Conservation (phyloP, 2,797 vertebrate genomes). For the Falco concolor region DNA sequence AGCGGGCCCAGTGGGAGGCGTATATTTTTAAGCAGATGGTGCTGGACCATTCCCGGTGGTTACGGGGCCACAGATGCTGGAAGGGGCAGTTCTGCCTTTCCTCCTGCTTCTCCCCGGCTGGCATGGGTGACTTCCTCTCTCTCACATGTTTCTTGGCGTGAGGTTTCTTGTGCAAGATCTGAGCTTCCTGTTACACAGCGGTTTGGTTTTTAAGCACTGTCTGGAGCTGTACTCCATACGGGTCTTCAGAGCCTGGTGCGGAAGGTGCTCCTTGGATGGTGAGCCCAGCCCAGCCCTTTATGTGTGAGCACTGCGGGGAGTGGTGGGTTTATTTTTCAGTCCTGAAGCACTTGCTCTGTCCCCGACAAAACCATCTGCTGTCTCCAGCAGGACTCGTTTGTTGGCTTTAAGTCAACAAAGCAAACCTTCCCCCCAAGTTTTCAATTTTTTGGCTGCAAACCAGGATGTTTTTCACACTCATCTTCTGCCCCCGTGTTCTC, state of each 20-base stretch:
- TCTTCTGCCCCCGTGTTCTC: not conserved
- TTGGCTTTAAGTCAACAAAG: not conserved
- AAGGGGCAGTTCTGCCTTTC: not conserved
- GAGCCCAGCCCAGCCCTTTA: not conserved
- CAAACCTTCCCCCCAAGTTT: not conserved
- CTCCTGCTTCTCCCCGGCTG: not conserved
- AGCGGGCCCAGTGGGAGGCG: not conserved
- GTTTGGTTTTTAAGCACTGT: not conserved
- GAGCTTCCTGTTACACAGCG: not conserved
- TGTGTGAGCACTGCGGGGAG: rapidly evolving
- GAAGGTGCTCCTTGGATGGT: not conserved
- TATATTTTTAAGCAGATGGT: not conserved
- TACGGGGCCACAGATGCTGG: not conserved
- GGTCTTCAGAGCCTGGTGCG: not conserved
- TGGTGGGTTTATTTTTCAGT: not conserved
- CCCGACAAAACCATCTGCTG: not conserved
- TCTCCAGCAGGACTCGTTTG: not conserved
- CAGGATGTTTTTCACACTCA: rapidly evolving
- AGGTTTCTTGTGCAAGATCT: not conserved
- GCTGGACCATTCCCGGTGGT: not conserved
- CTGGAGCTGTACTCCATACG: not conserved
- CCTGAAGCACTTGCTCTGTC: not conserved
- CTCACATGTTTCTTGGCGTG: not conserved
- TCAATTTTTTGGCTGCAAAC: not conserved
- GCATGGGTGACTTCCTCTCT: not conserved